These are phyloP conservation scores for Penaeus indicus DNA, from an alignment of 1,140 invertebrate species.

Conservation along the genomic window DNA sequence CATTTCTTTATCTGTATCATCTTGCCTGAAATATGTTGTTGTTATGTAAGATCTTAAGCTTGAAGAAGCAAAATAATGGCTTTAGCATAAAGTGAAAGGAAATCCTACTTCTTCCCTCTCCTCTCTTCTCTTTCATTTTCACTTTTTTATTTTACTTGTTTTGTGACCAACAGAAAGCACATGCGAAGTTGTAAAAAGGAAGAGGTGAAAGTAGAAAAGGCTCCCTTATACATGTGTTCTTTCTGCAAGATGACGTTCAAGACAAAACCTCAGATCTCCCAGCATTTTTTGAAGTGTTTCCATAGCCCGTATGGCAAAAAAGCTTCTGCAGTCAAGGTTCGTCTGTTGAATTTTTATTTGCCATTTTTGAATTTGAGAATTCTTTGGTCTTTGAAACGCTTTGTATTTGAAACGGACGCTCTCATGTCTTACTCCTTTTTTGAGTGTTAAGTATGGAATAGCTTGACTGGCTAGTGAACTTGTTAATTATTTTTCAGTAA, in stretches of 20 bases:
- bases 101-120: background rate
- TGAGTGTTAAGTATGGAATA: no score
- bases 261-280: conserved; percentile 61
- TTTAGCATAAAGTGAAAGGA: background rate
- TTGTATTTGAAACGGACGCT: no score
- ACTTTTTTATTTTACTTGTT: background rate
- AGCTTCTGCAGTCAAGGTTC: conserved; percentile 40
- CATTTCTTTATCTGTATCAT: no score
- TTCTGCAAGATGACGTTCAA: conserved; percentile 65
- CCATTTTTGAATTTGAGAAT: background rate
- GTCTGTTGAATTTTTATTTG: background rate
- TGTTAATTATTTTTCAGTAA: no score
- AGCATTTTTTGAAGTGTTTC: conserved; percentile 61
- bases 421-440: no score
- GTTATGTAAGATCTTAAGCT: background rate
- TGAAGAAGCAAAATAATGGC: background rate
- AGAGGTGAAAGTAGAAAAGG: conserved; percentile 61
- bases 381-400: no score
- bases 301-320: conserved; percentile 58
- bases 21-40: background rate
- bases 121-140: background rate
- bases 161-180: conserved; percentile 48
- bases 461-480: no score
- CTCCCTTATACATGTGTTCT: conserved; percentile 61
- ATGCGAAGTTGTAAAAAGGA: conserved; percentile 63